Percentiles rank a stretch among this genome's conserved stretches.
Conservation (phyloP, 2,888 invertebrate species). For the Eupeodes luniger region DNA sequence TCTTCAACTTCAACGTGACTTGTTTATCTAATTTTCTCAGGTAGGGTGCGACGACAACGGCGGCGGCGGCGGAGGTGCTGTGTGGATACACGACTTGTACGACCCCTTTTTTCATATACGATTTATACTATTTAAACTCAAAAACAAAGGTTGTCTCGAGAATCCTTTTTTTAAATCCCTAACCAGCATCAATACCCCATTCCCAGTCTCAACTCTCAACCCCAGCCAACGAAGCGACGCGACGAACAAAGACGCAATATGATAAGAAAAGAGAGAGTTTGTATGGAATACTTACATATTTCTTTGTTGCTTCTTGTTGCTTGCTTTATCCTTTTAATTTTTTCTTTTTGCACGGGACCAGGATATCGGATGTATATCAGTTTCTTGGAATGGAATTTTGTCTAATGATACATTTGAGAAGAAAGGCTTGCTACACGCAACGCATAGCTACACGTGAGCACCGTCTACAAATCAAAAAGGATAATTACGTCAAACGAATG, state of each 20-base stretch:
- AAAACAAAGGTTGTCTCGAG: conserved; percentile 24
- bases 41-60: neutral
- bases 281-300: conserved; percentile 24
- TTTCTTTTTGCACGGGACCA: conserved; percentile 4
- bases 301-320: neutral
- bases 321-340: conserved; percentile 32
- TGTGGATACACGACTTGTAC: neutral
- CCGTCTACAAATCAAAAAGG: conserved; percentile 36
- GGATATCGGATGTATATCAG: conserved; percentile 4
- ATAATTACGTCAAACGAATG: conserved; percentile 46
- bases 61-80: too few species aligned
- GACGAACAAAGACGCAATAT: neutral
- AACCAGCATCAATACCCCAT: too few species aligned
- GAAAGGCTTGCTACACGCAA: neutral
- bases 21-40: conserved; percentile 59
- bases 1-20: conserved; percentile 55
- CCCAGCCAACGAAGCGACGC: neutral
- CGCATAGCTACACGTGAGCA: neutral
- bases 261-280: neutral
- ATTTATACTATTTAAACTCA: conserved; percentile 32
- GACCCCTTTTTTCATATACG: conserved; percentile 30
- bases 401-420: conserved; percentile 1
- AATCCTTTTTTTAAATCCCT: neutral
- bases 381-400: conserved; percentile 8
- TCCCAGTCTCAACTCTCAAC: neutral